Percentiles rank a stretch among this genome's conserved stretches.
Conservation (phyloP, 2,888 invertebrate genomes). For the Oligia strigilis region DNA sequence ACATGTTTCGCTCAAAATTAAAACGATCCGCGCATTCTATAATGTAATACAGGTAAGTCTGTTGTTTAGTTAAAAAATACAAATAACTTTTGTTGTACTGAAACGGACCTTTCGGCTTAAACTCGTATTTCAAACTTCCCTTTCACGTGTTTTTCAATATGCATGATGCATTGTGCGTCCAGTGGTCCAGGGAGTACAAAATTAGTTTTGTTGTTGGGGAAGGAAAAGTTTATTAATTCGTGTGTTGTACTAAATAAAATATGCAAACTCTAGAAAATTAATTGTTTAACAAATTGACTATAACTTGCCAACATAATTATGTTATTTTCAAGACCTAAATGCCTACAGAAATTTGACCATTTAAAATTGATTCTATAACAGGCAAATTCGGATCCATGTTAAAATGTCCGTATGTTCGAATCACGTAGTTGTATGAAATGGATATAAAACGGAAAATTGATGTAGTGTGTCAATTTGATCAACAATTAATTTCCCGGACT, state of each 20-base stretch:
- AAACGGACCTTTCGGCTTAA: background rate
- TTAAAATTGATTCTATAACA: no score
- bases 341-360: no score
- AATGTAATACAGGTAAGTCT: background rate
- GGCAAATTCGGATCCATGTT: background rate
- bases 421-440: background rate
- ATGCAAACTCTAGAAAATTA: background rate
- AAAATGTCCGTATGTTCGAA: background rate
- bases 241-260: background rate
- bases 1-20: background rate
- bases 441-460: background rate
- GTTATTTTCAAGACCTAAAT: no score
- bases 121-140: constrained; percentile 4
- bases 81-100: background rate
- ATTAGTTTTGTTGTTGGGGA: background rate
- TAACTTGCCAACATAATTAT: background rate
- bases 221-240: background rate
- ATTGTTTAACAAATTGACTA: background rate
- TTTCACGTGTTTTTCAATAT: constrained; percentile 25
- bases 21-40: background rate
- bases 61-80: background rate
- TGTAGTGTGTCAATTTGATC: background rate
- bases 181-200: background rate
- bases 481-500: no score
- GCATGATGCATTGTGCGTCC: constrained; percentile 7